Evolutionary conservation across 2,888 invertebrate genomes (phyloP), one percentile per base, ranked within the genome.

Genomic region (Lycophotia porphyrea): DNA sequence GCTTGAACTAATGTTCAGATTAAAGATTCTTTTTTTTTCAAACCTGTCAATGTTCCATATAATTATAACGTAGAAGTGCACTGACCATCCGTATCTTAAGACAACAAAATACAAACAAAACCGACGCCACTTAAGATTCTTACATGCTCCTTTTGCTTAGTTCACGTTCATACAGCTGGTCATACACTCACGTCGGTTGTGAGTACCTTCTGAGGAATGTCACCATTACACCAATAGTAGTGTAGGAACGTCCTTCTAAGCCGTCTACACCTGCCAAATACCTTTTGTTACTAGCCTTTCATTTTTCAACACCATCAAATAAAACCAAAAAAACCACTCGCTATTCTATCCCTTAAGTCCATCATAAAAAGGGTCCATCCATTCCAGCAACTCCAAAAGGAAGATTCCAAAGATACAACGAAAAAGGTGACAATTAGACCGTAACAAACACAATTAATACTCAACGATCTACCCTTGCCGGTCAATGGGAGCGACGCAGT

Each of bases 401-500:
- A 81, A 66, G 78, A 87, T 84, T 82, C 75, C 71, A 82, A 76
- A 82, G 80, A 83, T 87, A 87, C 64, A 71, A 63, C 83, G 77
- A 81, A 87, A 87, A 87, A 83, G 75, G 82, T 77, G 74, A 74
- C 82, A 87, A 85, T 87, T 84, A 88, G 87, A 83, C 85, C 85
- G 86, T 84, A 77, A 88, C 88, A 86, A 88, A 88, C 73, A 83
- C 85, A 88, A 88, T 88, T 88, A 88, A 87, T 87, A 85, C 81
- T 72, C 73, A 60, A 76, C 87, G 72, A 82, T 84, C 86, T 85
- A 86, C 87, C 86, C 83, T 84, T 82, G 78, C 83, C 82, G 86
- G 83, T 81, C 81, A 85, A 86, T 81, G 83, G 86, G 83, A 82
- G 87, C 84, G 88, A 88, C 88, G 88, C 87, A 91, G 84, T 91